Evolutionary conservation across 2,797 vertebrate genomes (phyloP).

Genomic region (Mastacembelus armatus): DNA sequence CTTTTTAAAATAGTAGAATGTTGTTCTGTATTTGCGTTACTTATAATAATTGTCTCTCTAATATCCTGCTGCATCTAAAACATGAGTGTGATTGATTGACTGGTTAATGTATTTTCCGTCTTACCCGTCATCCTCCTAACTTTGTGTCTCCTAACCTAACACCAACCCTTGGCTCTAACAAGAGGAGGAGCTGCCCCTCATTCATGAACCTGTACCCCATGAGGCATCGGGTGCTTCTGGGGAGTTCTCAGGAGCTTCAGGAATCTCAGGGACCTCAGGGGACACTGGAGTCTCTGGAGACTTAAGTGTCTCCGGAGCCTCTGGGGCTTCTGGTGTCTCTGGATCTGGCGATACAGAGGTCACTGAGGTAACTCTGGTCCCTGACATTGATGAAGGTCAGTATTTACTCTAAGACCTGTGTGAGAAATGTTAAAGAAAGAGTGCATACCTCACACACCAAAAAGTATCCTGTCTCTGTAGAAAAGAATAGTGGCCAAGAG

Average conservation of each 20-base stretch:
- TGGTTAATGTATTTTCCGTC: conserved; percentile 63
- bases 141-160: conserved; percentile 75
- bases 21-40: conserved; percentile 55
- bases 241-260: conserved; percentile 75
- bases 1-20: conserved; percentile 70
- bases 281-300: conserved; percentile 60
- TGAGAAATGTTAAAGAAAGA: conserved; percentile 23
- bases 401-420: conserved; percentile 56
- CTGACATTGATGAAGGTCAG: conserved; percentile 81
- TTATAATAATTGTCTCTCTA: conserved; percentile 48
- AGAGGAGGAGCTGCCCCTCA: conserved; percentile 80
- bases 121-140: conserved; percentile 64
- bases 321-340: conserved; percentile 61
- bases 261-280: conserved; percentile 70
- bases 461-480: background rate
- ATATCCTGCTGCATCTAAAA: conserved; percentile 48
- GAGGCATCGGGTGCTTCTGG: conserved; percentile 77
- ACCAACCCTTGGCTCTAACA: conserved; percentile 81
- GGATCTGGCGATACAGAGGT: conserved; percentile 62
- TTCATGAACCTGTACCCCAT: conserved; percentile 59
- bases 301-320: conserved; percentile 57
- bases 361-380: conserved; percentile 66
- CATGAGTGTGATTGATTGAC: conserved; percentile 51
- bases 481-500: no score
- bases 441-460: background rate